phyloP scores from a whole-genome alignment of 2,797 vertebrate species.

The Pseudocheirus occidentalis region DNA sequence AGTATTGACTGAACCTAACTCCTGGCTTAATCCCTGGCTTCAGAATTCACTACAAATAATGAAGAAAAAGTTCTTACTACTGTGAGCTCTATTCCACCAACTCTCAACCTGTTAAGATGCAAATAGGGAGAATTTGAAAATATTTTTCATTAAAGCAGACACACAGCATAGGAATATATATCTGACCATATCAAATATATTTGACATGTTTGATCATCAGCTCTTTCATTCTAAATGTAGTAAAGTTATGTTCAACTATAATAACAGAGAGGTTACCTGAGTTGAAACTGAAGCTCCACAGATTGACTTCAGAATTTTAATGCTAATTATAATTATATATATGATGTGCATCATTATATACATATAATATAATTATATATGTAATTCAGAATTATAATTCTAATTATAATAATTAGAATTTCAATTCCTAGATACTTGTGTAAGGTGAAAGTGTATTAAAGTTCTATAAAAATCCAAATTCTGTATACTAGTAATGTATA shows the following conservation, averaged over 20 bases:
- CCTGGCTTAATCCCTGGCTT: neutral
- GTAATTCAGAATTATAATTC: no score
- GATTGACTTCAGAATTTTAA: neutral
- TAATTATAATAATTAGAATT: no score
- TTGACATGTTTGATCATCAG: neutral
- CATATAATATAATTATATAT: no score
- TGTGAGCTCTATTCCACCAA: constrained; percentile 8
- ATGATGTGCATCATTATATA: no score
- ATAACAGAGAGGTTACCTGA: neutral
- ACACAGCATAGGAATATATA: neutral
- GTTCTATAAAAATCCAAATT: constrained; percentile 48
- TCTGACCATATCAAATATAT: neutral
- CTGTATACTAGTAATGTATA: neutral
- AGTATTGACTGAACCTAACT: neutral
- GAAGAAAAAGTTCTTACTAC: constrained; percentile 15
- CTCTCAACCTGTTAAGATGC: neutral
- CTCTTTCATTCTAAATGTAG: neutral
- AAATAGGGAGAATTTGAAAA: constrained; percentile 27
- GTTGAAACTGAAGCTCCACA: neutral
- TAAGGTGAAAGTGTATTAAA: neutral
- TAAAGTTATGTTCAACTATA: neutral
- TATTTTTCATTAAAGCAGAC: neutral
- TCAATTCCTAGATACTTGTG: constrained; percentile 15
- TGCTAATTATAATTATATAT: no score
- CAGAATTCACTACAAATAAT: constrained; percentile 18